Evolutionary conservation across 2,797 vertebrate genomes (phyloP).

Genomic region (Pelobates cultripes): DNA sequence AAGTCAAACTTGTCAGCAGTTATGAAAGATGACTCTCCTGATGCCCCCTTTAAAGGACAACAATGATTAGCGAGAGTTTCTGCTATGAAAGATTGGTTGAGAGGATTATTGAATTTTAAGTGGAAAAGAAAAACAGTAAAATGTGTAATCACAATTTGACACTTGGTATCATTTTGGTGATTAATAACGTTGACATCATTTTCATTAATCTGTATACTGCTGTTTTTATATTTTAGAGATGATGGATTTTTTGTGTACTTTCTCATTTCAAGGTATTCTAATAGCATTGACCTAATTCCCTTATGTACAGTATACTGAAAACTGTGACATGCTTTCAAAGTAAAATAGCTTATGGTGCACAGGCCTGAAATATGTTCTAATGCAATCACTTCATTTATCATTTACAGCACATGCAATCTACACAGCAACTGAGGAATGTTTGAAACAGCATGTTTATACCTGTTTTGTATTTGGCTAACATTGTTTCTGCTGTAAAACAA

Average conservation of each 20-base stretch:
- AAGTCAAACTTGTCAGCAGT: slow-evolving; percentile 10
- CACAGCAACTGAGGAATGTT: slow-evolving; percentile 64
- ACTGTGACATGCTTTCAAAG: slow-evolving; percentile 56
- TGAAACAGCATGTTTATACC: slow-evolving; percentile 57
- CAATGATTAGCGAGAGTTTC: slow-evolving; percentile 20
- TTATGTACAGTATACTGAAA: slow-evolving; percentile 23
- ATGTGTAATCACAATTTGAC: slow-evolving; percentile 40
- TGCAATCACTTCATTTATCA: slow-evolving; percentile 71
- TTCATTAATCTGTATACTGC: slow-evolving; percentile 27
- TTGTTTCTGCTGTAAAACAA: slow-evolving; percentile 55
- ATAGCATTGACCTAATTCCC: slow-evolving; percentile 12
- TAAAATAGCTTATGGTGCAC: slow-evolving; percentile 66
- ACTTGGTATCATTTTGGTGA: slow-evolving; percentile 18
- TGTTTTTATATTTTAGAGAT: slow-evolving; percentile 25
- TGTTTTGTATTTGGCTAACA: slow-evolving; percentile 60
- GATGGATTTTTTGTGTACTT: slow-evolving; percentile 25
- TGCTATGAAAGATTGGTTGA: slow-evolving; percentile 24
- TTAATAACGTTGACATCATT: slow-evolving; percentile 39
- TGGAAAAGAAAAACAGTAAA: slow-evolving; percentile 17
- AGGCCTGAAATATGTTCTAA: slow-evolving; percentile 66
- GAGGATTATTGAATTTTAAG: slow-evolving; percentile 35
- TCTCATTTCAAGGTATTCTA: slow-evolving; percentile 20
- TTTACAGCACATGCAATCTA: slow-evolving; percentile 64
- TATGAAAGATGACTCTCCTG: slow-evolving; percentile 14
- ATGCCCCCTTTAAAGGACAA: slow-evolving; percentile 22